Evolutionary conservation across 2,888 invertebrate species (phyloP).

Genomic region (Priocnemis perturbator): DNA sequence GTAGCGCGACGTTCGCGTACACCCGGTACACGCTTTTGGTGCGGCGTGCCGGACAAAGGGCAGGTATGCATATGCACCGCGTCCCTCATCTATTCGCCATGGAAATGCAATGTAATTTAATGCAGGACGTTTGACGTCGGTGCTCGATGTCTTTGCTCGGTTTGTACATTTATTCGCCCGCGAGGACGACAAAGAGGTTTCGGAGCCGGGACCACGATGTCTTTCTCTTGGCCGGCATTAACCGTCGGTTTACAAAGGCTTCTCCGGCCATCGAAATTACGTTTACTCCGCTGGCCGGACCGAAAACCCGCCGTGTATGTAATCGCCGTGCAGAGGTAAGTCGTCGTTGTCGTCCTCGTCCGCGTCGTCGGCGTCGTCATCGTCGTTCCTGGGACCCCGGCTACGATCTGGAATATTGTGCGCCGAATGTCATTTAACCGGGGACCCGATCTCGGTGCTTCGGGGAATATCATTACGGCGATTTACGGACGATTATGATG

Average conservation of each 20-base stretch:
- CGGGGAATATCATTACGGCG: too few relatives aligned
- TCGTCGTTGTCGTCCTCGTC: neutral
- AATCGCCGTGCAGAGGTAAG: slow-evolving; percentile 6
- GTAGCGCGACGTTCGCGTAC: slow-evolving; percentile 11
- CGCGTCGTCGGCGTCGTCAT: neutral
- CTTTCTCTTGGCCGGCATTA: slow-evolving; percentile 17
- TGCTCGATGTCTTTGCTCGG: slow-evolving; percentile 58
- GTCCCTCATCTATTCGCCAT: slow-evolving; percentile 60
- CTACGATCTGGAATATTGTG: neutral
- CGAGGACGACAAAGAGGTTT: slow-evolving; percentile 56
- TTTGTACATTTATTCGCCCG: slow-evolving; percentile 17
- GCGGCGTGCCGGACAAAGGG: slow-evolving; percentile 57
- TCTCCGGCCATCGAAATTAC: slow-evolving; percentile 44
- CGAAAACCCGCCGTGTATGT: too few relatives aligned
- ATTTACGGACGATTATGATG: too few relatives aligned
- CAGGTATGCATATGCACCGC: slow-evolving; percentile 54
- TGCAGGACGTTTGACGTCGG: slow-evolving; percentile 63
- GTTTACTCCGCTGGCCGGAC: slow-evolving; percentile 30
- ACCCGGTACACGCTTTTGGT: slow-evolving; percentile 55
- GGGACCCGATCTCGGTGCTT: too few relatives aligned
- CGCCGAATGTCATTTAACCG: too few relatives aligned
- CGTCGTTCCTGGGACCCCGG: neutral
- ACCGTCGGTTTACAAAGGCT: slow-evolving; percentile 38
- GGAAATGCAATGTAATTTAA: slow-evolving; percentile 65
- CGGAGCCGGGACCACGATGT: slow-evolving; percentile 10